These are phyloP conservation scores for Sinonovacula constricta DNA, from an alignment of 1,140 invertebrate species.

Conservation along the genomic window DNA sequence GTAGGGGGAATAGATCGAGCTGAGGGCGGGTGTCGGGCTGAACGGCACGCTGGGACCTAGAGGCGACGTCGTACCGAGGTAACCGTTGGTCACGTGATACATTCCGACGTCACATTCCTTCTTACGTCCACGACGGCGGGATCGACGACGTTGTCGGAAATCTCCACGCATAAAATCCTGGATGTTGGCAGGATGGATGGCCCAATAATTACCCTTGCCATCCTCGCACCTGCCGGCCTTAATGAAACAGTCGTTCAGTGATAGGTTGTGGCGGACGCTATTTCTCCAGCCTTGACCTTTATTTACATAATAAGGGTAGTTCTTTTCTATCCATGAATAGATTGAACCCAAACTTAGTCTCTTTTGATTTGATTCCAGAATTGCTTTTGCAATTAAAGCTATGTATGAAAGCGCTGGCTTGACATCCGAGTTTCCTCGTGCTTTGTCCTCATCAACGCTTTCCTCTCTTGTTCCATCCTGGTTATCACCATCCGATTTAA, in stretches of 20 bases:
- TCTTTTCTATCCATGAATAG: constrained; percentile 74
- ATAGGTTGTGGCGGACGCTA: constrained; percentile 77
- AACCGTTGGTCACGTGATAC: constrained; percentile 71
- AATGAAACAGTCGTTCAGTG: constrained; percentile 77
- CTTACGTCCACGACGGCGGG: constrained; percentile 69
- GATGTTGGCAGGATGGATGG: constrained; percentile 97
- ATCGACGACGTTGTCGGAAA: constrained; percentile 81
- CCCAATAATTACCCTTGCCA: constrained; percentile 88
- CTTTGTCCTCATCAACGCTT: constrained; percentile 54
- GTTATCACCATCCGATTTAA: constrained; percentile 31
- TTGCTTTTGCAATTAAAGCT: constrained; percentile 74
- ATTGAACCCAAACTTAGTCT: constrained; percentile 73
- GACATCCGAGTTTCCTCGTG: constrained; percentile 58
- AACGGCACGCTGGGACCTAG: constrained; percentile 61
- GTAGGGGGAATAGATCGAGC: constrained; percentile 74
- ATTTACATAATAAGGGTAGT: constrained; percentile 75
- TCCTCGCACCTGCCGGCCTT: constrained; percentile 76
- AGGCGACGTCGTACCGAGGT: constrained; percentile 52
- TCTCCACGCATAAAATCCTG: constrained; percentile 97
- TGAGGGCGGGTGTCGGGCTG: constrained; percentile 62
- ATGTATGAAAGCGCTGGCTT: constrained; percentile 76
- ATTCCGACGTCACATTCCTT: constrained; percentile 72
- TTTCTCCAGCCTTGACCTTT: constrained; percentile 76
- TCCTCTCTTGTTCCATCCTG: constrained; percentile 45
- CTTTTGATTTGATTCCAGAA: constrained; percentile 68